Percentiles rank a stretch among this genome's conserved stretches.
Conservation (phyloP, 2,113 vertebrate genomes). For the Oceanodroma tethys region DNA sequence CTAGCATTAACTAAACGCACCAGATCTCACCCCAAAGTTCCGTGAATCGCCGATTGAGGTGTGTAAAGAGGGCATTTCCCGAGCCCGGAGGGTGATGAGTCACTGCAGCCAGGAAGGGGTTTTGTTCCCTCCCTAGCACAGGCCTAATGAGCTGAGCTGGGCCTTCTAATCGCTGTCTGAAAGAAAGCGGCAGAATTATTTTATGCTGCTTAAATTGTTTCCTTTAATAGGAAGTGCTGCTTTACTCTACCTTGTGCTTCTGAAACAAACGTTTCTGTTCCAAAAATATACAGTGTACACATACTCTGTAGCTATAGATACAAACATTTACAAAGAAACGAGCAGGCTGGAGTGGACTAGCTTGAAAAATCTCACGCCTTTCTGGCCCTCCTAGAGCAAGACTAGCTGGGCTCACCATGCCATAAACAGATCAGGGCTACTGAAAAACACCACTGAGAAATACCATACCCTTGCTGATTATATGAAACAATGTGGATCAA, state of each 20-base stretch:
- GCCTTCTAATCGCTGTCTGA: neutral
- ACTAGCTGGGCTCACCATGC: neutral
- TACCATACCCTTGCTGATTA: neutral
- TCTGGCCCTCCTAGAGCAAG: neutral
- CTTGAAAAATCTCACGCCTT: neutral
- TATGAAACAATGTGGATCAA: neutral
- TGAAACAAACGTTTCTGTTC: neutral
- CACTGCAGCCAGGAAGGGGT: neutral
- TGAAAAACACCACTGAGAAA: neutral
- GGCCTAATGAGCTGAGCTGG: fast-evolving
- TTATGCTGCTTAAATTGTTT: neutral
- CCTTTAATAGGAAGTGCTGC: conserved; percentile 32
- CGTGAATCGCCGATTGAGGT: neutral
- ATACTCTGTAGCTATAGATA: neutral
- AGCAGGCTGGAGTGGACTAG: neutral
- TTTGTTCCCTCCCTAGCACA: neutral
- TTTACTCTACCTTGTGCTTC: neutral
- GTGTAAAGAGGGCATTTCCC: neutral
- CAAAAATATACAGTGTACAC: conserved; percentile 31
- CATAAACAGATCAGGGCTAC: fast-evolving
- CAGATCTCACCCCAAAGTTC: neutral
- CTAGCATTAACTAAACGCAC: neutral
- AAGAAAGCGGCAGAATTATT: neutral
- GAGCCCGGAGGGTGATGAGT: neutral
- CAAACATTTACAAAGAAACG: conserved; percentile 18